Evolutionary conservation across 2,113 vertebrate genomes (phyloP), one percentile per base, ranked within the genome.

Genomic region (Beaufortia kweichowensis): DNA sequence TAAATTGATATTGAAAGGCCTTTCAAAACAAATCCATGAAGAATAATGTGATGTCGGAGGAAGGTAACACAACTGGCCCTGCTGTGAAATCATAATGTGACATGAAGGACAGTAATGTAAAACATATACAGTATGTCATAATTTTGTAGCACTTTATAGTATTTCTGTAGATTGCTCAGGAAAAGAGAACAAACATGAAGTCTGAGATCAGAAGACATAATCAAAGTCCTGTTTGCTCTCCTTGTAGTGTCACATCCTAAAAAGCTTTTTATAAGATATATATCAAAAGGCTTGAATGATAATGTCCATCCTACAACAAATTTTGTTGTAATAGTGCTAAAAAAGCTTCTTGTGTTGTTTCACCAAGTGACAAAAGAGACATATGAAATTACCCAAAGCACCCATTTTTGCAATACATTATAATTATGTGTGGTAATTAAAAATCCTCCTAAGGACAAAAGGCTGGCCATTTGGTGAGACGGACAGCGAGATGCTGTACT

Each of bases 401-500:
- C 3, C 29, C 48, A 70, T 70, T 46, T 46, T 17, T 14, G 43
- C 15, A 46, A 46, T 21, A 14, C 11, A 70, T 70, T 31, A 70
- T 56, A 56, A 70, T 70, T 56, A 70, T 1, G 31, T 9, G 10
- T 4, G 2, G 10, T 46, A 46, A 46, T 46, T 4, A 17, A 19
- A 17, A 46, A 17, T 4, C 2, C 12, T 43, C 69, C 33, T 35
- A 29, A 12, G 69, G 10, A 12, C 57, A 60, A 26, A 26, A 70
- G 55, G 31, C 29, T 28, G n/a, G 28, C 28, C 43, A 21, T 21
- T 68, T 68, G 46, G 26, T 6, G 19, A 3, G 28, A 53, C 28
- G 53, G 48, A 70, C 17, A 29, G 31, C 43, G 24, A 73, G 57
- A n/a, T 73, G 24, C 70, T 21, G 24, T 62, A 48, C 56, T 61